Percentiles rank a stretch among this genome's conserved stretches.
Conservation (phyloP, 2,113 vertebrate genomes). For the Perca schrenkii region DNA sequence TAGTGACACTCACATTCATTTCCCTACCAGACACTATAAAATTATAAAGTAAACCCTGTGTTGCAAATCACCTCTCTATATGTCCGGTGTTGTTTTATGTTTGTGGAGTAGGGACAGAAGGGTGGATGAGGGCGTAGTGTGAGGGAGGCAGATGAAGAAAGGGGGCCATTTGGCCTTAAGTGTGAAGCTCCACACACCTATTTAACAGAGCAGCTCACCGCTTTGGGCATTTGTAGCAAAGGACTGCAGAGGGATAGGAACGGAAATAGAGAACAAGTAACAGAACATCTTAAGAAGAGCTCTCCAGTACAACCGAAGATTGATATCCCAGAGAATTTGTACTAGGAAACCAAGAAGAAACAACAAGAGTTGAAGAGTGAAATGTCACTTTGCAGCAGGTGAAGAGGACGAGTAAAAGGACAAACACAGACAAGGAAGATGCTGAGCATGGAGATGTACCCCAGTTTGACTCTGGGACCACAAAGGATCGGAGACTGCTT, state of each 20-base stretch:
- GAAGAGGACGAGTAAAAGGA: constrained; percentile 40
- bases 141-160: constrained; percentile 52
- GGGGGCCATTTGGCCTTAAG: constrained; percentile 81
- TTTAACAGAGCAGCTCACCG: constrained; percentile 66
- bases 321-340: not conserved
- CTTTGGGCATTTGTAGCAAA: constrained; percentile 38
- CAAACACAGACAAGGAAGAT: constrained; percentile 50
- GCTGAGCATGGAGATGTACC: constrained; percentile 84
- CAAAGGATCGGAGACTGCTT: constrained; percentile 85
- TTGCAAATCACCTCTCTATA: not conserved
- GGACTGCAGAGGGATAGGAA: constrained; percentile 1
- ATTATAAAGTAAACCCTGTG: not conserved
- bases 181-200: constrained; percentile 84
- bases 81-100: constrained; percentile 42
- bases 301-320: not conserved
- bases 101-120: constrained; percentile 47
- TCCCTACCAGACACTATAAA: not conserved
- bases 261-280: not conserved
- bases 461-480: constrained; percentile 77
- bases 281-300: constrained; percentile 1
- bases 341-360: not conserved
- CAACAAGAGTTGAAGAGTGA: constrained; percentile 30
- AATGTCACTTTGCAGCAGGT: constrained; percentile 29
- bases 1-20: not conserved
- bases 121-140: constrained; percentile 33